Base-by-base conservation (phyloP, 2,113 vertebrate genomes). In the Otolemur garnettii region DNA sequence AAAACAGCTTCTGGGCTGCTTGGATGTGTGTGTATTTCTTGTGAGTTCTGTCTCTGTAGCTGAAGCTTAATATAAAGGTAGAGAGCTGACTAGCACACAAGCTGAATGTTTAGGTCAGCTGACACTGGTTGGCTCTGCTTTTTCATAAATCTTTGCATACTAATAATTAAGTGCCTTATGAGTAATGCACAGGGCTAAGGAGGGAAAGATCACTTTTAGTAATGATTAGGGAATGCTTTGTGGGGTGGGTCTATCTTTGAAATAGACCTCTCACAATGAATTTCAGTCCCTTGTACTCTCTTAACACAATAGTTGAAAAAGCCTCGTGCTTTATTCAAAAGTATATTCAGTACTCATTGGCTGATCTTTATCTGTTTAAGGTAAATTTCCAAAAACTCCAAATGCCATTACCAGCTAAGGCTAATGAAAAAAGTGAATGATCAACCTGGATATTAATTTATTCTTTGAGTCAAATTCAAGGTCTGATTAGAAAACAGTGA, bases 1-100 rank as follows among this genome's bases (percentile, higher is more conserved):
- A 95, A 94, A 96, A 93, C 86, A 94, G 66, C 50, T 94, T 89
- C 82, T 95, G 53, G 60, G 74, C 33, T 17, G 21, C 28, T 84
- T 2, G 1, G 45, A 50, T 50, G 38, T 60, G 33, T 95, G 24
- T 92, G 30, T 82, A 55, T 93, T 96, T 89, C 35, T 83, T 96
- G 19, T 80, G 85, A 66, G 33, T 50, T 90, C 42, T 90, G 74
- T n/a, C 42, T 83, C 68, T 88, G 57, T 69, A 83, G 78, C 62
- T 88, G 79, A 22, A 87, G 60, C 18, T 93, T 74, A 66, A 22
- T 42, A 66, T 75, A 86, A 71, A 96, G 62, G 64, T 69, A 38
- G 28, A 72, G 35, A 88, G 45, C 35, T 86, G 26, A 95, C 74
- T 42, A 82, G 74, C 14, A 75, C 42, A n/a, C 4, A 64, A 30